Percentiles rank a stretch among this genome's conserved stretches.
Conservation (phyloP, 2,113 vertebrate species). For the Donacobius atricapilla region DNA sequence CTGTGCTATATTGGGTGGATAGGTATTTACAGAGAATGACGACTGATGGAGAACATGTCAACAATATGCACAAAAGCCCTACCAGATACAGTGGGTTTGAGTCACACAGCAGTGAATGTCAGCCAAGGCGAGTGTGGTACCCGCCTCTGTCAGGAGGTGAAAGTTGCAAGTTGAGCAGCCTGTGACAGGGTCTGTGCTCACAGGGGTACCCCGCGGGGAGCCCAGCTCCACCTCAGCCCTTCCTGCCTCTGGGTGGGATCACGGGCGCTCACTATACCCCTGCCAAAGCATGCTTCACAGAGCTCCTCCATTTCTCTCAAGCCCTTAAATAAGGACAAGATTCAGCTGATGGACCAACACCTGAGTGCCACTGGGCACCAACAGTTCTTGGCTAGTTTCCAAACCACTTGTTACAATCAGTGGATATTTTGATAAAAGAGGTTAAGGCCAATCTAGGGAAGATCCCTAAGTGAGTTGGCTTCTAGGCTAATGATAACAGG, state of each 20-base stretch:
- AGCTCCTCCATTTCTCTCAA: not conserved
- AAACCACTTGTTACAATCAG: not conserved
- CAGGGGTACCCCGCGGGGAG: rapidly evolving
- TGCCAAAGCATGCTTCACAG: not conserved
- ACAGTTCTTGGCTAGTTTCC: not conserved
- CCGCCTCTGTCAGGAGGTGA: not conserved
- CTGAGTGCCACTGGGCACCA: not conserved
- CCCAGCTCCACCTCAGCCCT: not conserved
- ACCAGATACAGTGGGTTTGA: not conserved
- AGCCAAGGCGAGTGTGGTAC: rapidly evolving
- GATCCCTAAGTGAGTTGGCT: not conserved
- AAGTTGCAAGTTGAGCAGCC: not conserved
- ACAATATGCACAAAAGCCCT: rapidly evolving
- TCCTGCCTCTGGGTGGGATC: not conserved
- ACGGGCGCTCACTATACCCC: not conserved
- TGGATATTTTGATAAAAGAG: not conserved
- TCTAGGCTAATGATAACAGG: not conserved
- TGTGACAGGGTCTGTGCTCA: rapidly evolving
- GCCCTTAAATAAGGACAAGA: not conserved
- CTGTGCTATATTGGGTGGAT: not conserved
- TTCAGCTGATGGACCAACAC: not conserved
- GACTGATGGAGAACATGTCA: not conserved
- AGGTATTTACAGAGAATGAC: not conserved
- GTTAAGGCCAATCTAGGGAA: not conserved
- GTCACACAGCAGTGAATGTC: not conserved